A percentile compares a stretch with the other conserved stretches of the same genome.
Conservation (phyloP, 2,888 invertebrate genomes). For the Alviniconcha strummeri region DNA sequence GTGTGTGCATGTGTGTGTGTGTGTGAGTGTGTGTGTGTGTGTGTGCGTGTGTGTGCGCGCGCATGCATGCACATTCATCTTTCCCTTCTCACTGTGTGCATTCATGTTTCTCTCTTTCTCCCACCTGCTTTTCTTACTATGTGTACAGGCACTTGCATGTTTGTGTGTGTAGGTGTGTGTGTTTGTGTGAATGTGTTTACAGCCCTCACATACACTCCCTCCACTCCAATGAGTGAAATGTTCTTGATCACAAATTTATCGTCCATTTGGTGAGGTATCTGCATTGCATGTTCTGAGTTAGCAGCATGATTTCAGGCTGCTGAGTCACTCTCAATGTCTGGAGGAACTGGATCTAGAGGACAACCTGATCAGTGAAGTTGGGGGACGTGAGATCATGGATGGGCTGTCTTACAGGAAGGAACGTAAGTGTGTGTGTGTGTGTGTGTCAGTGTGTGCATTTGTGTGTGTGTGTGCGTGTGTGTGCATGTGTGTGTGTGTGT, state of each 20-base stretch:
- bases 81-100: neutral
- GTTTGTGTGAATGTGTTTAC: neutral
- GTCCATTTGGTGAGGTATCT: too few relatives aligned
- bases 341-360: conserved; percentile 71
- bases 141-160: neutral
- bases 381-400: conserved; percentile 66
- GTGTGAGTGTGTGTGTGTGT: neutral
- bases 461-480: conserved; percentile 7
- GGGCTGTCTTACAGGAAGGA: conserved; percentile 68
- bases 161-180: neutral
- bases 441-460: conserved; percentile 1
- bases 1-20: neutral
- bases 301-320: conserved; percentile 51
- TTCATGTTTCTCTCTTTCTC: neutral
- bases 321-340: conserved; percentile 65
- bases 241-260: too few relatives aligned
- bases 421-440: conserved; percentile 50
- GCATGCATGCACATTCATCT: neutral
- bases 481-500: conserved; percentile 5
- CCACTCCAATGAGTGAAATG: too few relatives aligned
- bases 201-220: too few relatives aligned
- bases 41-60: neutral
- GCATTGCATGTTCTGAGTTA: too few relatives aligned
- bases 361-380: conserved; percentile 71
- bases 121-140: neutral